Percentiles rank a stretch among this genome's conserved stretches.
Conservation (phyloP, 1,140 invertebrate species). For the Drosophila leontia region DNA sequence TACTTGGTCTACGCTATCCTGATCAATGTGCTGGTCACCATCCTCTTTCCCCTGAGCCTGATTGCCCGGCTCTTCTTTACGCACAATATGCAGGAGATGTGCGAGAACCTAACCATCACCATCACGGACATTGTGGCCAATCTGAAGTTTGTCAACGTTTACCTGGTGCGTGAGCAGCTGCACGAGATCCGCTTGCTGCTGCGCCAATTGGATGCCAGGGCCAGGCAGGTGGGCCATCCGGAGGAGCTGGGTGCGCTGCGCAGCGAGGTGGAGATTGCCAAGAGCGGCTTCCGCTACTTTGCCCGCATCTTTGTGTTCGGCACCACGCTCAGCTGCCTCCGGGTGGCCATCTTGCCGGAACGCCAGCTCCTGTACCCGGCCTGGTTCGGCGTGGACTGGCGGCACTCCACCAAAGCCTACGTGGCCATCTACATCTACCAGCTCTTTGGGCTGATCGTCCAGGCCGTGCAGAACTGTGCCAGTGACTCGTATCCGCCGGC, state of each 20-base stretch:
- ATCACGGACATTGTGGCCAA: conserved; percentile 73
- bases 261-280: conserved; percentile 34
- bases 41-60: conserved; percentile 70
- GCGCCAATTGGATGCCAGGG: conserved; percentile 47
- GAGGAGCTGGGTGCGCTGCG: conserved; percentile 46
- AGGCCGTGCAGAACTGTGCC: conserved; percentile 71
- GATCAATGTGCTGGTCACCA: conserved; percentile 63
- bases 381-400: conserved; percentile 74
- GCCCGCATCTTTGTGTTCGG: conserved; percentile 66
- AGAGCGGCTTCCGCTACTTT: conserved; percentile 55
- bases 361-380: conserved; percentile 68
- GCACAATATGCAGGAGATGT: conserved; percentile 55
- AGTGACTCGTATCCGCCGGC: conserved; percentile 79
- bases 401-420: conserved; percentile 31
- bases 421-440: conserved; percentile 56
- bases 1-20: conserved; percentile 37
- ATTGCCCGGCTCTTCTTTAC: conserved; percentile 60
- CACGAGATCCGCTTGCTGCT: conserved; percentile 45
- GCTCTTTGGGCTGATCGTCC: conserved; percentile 61
- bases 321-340: conserved; percentile 61
- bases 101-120: conserved; percentile 76
- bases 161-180: conserved; percentile 56
- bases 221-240: background rate
- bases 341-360: conserved; percentile 40
- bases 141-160: conserved; percentile 76